Base-by-base conservation (phyloP, 92 coral and sea anemone genomes). In the Epizoanthus ramosus region DNA sequence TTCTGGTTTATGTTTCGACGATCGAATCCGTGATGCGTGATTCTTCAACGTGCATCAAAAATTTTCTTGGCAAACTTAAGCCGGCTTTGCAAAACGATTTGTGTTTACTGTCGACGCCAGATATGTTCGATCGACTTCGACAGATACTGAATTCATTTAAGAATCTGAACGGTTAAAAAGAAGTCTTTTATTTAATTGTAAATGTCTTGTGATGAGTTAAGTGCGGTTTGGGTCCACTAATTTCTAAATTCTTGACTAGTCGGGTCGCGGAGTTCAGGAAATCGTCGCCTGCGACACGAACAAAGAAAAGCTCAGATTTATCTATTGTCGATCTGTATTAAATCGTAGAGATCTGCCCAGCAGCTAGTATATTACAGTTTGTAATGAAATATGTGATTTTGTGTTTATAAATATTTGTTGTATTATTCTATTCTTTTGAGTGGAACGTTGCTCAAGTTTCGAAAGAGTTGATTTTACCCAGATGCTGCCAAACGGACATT, bases 271-370 rank as follows among this genome's bases (percentile, higher is more conserved):
- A 47, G 54, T 50, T 50, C 15, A 50, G 54, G 3, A 50, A 50
- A 1, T 50, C 54, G 15, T 50, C 54, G 54, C 3, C 54, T 10
- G 7, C 7, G 12, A 8, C 14, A 47, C 15, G 14, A 47, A 9
- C 12, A 10, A 8, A 2, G 14, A 47, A 47, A 50, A 13, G 54
- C 54, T 50, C 54, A 50, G 47, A 18, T 16, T 10, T 67, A 9
- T 6, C 31, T 65, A 3, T 65, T 25, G 37, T 33, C 25, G 70
- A 76, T 76, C 68, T 35, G 68, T 60, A n/a, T 37, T 37, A 37
- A 57, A 69, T 77, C 57, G 63, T 61, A 61, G 57, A 76, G 70
- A 76, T 60, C 21, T 39, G 4, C 19, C 16, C 57, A 23, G 13
- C 33, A 58, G 43, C 28, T 37, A 37, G 37, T 13, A 57, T 76